Percentiles rank a stretch among this genome's conserved stretches.
Conservation (phyloP, 2,888 invertebrate species). For the Chrysomela aeneicollis region DNA sequence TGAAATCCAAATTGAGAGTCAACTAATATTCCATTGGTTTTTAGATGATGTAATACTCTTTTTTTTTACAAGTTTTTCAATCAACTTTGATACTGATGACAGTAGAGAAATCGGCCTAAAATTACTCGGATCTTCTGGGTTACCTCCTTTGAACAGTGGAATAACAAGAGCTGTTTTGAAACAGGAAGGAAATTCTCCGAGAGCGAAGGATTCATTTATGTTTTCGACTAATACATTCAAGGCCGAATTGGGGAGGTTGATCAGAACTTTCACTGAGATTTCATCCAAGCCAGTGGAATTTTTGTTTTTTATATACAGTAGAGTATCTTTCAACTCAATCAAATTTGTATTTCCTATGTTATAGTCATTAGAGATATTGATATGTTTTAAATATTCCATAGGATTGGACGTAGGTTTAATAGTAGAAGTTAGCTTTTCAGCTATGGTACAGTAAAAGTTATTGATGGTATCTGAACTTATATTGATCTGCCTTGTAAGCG, state of each 20-base stretch:
- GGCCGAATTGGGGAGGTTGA: background rate
- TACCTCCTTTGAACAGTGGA: background rate
- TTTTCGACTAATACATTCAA: background rate
- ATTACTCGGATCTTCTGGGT: background rate
- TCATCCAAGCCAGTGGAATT: conserved; percentile 2
- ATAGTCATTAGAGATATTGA: background rate
- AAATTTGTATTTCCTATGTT: background rate
- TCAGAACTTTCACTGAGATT: conserved; percentile 12
- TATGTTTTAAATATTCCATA: background rate
- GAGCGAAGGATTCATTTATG: conserved; percentile 3
- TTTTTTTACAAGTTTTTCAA: conserved; percentile 18
- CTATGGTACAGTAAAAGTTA: conserved; percentile 5
- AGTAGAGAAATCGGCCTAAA: conserved; percentile 1
- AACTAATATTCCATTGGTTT: no score
- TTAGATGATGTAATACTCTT: no score
- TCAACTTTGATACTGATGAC: background rate
- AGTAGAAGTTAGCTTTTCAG: background rate
- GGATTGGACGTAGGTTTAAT: background rate
- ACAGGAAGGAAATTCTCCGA: conserved; percentile 4
- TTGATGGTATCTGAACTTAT: background rate
- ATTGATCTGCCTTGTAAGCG: background rate
- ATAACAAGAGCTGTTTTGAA: conserved; percentile 6
- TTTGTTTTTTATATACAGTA: conserved; percentile 7
- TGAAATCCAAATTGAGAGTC: conserved; percentile 9
- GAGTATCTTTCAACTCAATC: background rate